Base-by-base conservation (phyloP, 2,797 vertebrate genomes). In the Gymnoscopelus braueri region DNA sequence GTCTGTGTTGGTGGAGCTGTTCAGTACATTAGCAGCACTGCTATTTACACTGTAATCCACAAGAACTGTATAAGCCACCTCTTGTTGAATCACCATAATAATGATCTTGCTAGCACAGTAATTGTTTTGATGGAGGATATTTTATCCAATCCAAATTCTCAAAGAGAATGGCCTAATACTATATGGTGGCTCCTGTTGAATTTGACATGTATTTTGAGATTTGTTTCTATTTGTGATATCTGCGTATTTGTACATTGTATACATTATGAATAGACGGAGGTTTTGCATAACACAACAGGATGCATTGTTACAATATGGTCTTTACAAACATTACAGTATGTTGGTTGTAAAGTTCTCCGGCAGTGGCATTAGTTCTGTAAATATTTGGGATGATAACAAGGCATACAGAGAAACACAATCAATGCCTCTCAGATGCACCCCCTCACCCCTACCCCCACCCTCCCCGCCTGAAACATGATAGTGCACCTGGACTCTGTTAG, bases 321-420 rank as follows among this genome's bases (percentile, higher is more conserved):
- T 47, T 67, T 5, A 61, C 15, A n/a, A 23, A 32, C 71, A 49
- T 67, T 68, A 47, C 39, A 71, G 67, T 74, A 49, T 70, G 48
- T 69, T 84, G 68, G 74, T 65, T 65, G 29, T 50, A 26, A 74
- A 63, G 60, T 63, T 66, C 68, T 77, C 56, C 74, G 72, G 67
- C 67, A 67, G 74, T 55, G 67, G 71, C 63, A 82, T 80, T 79
- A 80, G 78, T 63, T 63, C 73, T 56, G 48, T 78, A 79, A 88
- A 86, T 78, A 81, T 81, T 58, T 23, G 67, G 84, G 82, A 81
- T 67, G 78, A 76, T 72, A 69, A 55, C 63, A 78, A 76, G 49
- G 65, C 75, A 80, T 81, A 83, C 70, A 77, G 74, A 84, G 60
- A 84, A 84, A 83, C 67, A 78, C 82, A 86, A 81, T 84, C 76